Evolutionary conservation across 2,797 vertebrate species (phyloP), one percentile per base, ranked within the genome.

Genomic region (Cebuella pygmaea): DNA sequence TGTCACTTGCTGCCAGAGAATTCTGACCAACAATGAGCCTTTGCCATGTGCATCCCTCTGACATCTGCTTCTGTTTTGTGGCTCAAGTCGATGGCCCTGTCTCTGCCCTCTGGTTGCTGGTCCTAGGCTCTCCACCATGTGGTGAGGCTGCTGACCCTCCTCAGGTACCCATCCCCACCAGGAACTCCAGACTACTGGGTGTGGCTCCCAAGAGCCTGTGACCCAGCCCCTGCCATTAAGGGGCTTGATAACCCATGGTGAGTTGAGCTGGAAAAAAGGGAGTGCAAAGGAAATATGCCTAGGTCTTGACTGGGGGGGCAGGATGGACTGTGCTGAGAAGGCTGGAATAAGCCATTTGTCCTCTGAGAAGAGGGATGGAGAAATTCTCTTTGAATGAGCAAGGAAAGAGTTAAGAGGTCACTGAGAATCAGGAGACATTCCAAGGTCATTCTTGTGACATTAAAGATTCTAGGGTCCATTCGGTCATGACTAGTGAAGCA

Each of bases 261-360:
- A 41, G 19, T 33, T 50, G 3, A 20, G 3, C 59, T 48, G 4
- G 61, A 7, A 59, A 59, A 87, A 70, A 64, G 9, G 44, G 1
- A 46, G 13, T 4, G 0, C 13, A n/a, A 2, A 15, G 20, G 48
- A 72, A 44, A 20, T 46, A 3, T 6, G 1, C 33, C 13, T 1
- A 70, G 4, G n/a, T 41, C 75, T 84, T 13, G 15, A 41, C 64
- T 61, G 26, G 30, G 15, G 13, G 27, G 64, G 24, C 6, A 27
- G 10, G 36, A 9, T 13, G 50, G 48, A 4, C 48, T 36, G 11
- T 9, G 46, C 52, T 11, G 4, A 41, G 39, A 26, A 0, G 15
- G 22, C 64, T 7, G 17, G 75, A 4, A 44, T 3, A 26, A 70
- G 30, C 61, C 41, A 11, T 5, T n/a, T 2, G 30, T 12, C 12